A percentile compares a stretch with the other conserved stretches of the same genome.
These are phyloP conservation scores for Tokudaia tokunoshimensis DNA, from an alignment of 2,797 vertebrate genomes.

Conservation along the genomic window DNA sequence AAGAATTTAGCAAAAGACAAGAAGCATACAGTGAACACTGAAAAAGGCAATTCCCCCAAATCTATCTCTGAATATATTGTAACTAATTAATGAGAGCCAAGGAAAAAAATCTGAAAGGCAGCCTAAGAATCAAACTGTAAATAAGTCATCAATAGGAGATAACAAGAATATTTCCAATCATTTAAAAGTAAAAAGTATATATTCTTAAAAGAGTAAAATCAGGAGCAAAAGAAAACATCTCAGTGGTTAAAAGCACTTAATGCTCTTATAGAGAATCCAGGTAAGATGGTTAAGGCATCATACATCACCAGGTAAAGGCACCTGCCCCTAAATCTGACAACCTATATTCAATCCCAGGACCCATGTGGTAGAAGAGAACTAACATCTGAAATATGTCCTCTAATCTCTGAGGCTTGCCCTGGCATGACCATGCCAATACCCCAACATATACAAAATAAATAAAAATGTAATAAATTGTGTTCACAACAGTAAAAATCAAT, in stretches of 20 bases:
- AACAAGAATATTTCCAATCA: not conserved
- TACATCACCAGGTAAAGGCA: not conserved
- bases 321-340: not conserved
- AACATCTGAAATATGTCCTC: not conserved
- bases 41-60: not conserved
- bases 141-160: not conserved
- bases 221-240: not conserved
- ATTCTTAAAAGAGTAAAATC: not conserved
- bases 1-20: not conserved
- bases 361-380: not conserved
- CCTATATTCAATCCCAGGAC: not conserved
- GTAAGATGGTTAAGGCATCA: not conserved
- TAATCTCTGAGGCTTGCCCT: not conserved
- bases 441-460: not conserved
- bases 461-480: not conserved
- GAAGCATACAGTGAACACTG: not conserved
- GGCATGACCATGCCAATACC: not conserved
- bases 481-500: not conserved
- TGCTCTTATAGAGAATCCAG: not conserved
- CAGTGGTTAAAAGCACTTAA: not conserved
- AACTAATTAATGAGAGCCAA: constrained; percentile 23
- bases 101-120: not conserved
- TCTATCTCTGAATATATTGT: not conserved
- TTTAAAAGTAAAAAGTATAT: not conserved
- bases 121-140: not conserved